These are phyloP conservation scores for Gallirallus australis DNA, from an alignment of 2,797 vertebrate genomes.

Conservation along the genomic window DNA sequence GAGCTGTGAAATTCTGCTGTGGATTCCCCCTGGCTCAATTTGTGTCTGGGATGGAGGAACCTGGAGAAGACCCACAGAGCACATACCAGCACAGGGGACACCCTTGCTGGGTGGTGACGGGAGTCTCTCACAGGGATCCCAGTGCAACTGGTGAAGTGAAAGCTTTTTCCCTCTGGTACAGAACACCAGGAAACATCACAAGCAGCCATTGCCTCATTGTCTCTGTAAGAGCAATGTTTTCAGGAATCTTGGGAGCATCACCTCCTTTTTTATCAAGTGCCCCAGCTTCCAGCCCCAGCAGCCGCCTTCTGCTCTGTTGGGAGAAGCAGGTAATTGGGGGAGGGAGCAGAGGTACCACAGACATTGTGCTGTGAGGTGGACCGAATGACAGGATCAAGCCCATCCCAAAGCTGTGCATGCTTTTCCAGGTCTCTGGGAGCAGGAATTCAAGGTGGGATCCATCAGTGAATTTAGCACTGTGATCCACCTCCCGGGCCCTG, in stretches of 20 bases:
- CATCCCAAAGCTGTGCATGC: neutral
- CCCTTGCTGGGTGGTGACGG: fast-evolving
- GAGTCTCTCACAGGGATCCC: neutral
- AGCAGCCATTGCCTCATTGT: fast-evolving
- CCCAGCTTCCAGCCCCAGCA: neutral
- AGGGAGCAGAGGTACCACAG: neutral
- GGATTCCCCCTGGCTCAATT: neutral
- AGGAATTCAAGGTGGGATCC: neutral
- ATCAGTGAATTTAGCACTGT: fast-evolving
- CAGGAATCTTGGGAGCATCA: neutral
- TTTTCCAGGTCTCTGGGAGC: neutral
- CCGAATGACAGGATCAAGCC: neutral
- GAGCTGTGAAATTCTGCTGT: slow-evolving; percentile 28
- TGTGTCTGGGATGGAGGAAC: neutral
- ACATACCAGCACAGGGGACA: fast-evolving
- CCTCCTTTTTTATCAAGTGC: neutral
- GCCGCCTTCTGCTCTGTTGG: neutral
- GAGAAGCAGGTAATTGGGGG: neutral
- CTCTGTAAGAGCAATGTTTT: neutral
- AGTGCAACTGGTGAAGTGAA: neutral
- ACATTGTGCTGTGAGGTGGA: neutral
- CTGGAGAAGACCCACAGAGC: neutral
- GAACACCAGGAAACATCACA: neutral
- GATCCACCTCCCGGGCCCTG: neutral
- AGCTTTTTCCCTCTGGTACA: neutral